Conservation (phyloP, 2,113 vertebrate genomes). For the Coracopsis vasa region DNA sequence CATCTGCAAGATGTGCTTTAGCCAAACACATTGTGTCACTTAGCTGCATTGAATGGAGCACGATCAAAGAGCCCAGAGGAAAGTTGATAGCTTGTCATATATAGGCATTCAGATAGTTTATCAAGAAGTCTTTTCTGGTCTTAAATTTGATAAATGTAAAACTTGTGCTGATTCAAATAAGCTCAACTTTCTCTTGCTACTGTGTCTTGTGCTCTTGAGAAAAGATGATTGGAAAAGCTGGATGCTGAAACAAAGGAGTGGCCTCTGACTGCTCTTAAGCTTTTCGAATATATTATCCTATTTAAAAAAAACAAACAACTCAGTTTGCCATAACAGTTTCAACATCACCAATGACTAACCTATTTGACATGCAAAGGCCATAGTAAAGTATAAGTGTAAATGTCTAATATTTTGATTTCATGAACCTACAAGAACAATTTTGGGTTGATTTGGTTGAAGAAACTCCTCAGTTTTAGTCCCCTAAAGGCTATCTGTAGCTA, state of each 20-base stretch:
- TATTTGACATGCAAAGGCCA: background rate
- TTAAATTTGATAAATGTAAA: background rate
- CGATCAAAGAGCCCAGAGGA: background rate
- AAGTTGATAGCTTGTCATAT: background rate
- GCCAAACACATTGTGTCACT: background rate
- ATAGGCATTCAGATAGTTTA: background rate
- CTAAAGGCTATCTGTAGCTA: background rate
- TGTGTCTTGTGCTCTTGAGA: background rate
- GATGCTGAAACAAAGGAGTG: background rate
- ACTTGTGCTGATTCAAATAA: background rate
- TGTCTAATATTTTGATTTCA: background rate
- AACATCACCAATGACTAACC: background rate
- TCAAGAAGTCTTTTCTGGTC: background rate
- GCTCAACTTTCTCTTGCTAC: background rate
- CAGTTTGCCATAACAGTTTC: background rate
- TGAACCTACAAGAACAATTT: background rate
- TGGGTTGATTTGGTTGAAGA: background rate
- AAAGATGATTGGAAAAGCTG: background rate
- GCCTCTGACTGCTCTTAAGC: background rate
- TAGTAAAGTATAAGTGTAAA: background rate
- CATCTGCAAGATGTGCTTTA: background rate
- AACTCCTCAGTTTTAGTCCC: background rate
- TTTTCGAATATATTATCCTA: background rate
- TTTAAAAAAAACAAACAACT: accelerated
- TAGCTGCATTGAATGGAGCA: background rate